Conservation (phyloP, 1,140 invertebrate species). For the Riptortus pedestris region DNA sequence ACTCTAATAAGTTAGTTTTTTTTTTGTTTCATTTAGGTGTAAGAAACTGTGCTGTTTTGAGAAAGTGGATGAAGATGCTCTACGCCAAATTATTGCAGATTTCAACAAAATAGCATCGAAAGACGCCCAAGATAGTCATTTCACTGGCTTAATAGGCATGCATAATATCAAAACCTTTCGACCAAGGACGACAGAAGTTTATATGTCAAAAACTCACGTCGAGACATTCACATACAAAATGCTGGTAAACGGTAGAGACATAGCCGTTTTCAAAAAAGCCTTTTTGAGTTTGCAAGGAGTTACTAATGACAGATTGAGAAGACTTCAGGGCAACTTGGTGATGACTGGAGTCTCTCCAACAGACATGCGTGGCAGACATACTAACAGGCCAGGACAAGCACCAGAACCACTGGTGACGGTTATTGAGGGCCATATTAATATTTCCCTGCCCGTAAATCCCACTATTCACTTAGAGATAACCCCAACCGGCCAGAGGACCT, state of each 20-base stretch:
- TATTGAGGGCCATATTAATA: conserved; percentile 2
- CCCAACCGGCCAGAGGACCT: not conserved
- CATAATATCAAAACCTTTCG: too few species aligned
- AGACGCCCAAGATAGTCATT: too few species aligned
- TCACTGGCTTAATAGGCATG: too few species aligned
- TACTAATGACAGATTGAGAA: not conserved
- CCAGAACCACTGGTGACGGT: not conserved
- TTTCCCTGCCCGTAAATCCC: not conserved
- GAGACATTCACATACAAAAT: not conserved
- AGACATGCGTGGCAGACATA: not conserved
- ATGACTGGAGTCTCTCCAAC: not conserved
- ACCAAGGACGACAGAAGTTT: too few species aligned
- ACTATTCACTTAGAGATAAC: not conserved
- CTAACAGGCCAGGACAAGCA: not conserved
- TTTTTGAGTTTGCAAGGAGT: not conserved
- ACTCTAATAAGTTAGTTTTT: too few species aligned
- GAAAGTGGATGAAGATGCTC: too few species aligned
- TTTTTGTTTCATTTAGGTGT: too few species aligned
- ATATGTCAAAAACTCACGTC: too few species aligned
- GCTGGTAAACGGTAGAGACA: not conserved
- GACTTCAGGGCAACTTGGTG: not conserved
- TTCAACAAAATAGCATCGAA: too few species aligned
- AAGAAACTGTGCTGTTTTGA: too few species aligned
- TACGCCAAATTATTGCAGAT: too few species aligned
- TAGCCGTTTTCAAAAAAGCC: not conserved